Evolutionary conservation across 2,797 vertebrate genomes (phyloP).

Genomic region (Sandelia bainsii): DNA sequence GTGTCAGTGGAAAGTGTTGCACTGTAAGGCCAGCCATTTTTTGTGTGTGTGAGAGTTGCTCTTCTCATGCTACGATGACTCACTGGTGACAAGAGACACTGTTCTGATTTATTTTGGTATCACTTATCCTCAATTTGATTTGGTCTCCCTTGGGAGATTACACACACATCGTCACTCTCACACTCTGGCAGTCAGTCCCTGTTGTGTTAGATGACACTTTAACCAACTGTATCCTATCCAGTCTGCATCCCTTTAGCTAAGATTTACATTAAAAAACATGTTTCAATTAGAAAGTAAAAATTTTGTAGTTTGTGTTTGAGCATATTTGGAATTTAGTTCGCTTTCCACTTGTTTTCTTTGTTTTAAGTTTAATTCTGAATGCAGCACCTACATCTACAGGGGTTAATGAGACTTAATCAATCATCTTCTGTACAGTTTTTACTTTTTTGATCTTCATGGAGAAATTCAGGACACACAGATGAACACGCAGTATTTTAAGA

Average conservation of each 20-base stretch:
- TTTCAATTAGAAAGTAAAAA: background rate
- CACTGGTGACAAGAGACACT: slow-evolving; percentile 40
- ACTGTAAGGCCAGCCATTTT: slow-evolving; percentile 60
- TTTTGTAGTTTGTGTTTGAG: background rate
- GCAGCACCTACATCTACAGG: background rate
- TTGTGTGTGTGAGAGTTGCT: slow-evolving; percentile 27
- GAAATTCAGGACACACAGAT: no score
- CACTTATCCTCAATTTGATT: slow-evolving; percentile 50
- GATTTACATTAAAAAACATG: background rate
- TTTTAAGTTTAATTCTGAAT: no score
- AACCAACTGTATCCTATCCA: background rate
- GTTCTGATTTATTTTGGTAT: slow-evolving; percentile 45
- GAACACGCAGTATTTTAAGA: no score
- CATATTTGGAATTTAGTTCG: background rate
- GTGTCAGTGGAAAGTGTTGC: slow-evolving; percentile 77
- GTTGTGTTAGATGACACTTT: background rate
- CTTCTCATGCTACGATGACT: slow-evolving; percentile 61
- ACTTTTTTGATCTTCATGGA: no score
- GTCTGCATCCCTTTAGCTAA: background rate
- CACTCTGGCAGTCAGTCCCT: background rate
- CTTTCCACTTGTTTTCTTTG: background rate
- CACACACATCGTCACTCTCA: background rate
- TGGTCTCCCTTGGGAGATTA: slow-evolving; percentile 16
- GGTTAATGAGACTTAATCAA: no score
- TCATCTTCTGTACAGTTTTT: no score